Evolutionary conservation across 2,797 vertebrate species (phyloP), one percentile per base, ranked within the genome.

Genomic region (Mus caroli): DNA sequence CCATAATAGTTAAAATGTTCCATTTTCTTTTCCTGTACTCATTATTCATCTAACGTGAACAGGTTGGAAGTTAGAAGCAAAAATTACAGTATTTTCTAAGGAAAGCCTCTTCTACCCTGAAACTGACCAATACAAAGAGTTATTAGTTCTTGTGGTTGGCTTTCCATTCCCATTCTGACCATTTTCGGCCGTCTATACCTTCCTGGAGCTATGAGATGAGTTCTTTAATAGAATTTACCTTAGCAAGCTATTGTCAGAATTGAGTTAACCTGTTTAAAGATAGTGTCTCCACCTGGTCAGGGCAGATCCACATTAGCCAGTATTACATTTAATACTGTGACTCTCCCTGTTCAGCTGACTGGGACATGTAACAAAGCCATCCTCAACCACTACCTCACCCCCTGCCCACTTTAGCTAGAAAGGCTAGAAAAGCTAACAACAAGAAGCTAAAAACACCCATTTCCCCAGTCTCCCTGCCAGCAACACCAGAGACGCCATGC

Each of bases 31-130:
- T 5, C 56, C 37, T 79, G 73, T 40, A 90, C 50, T 93, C 50
- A 90, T 73, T 91, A 92, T 69, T 90, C 94, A 20, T 17, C 76
- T 8, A 82, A 76, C 0, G 67, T 52, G 11, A 92, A 92, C 24
- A 73, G 90, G 2, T 43, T 90, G 62, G 19, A 92, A 92, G 31
- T 94, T 78, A 91, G 40, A 90, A 86, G 75, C 14, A 58, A 90
- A 85, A 86, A 85, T 12, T 26, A 54, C 50, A 69, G 50, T 40
- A 58, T 83, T 94, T 82, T 77, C 80, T 24, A 83, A 89, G 54
- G 54, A 88, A 92, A n/a, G 13, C 2, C 12, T 40, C 37, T 15
- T 14, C 3, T 6, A 20, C 8, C 24, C 4, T 26, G 62, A 93
- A 88, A 88, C 12, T 43, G 58, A 95, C 50, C 7, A 94, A 37